Conservation (phyloP, 2,113 vertebrate species). For the Girardinichthys multiradiatus region DNA sequence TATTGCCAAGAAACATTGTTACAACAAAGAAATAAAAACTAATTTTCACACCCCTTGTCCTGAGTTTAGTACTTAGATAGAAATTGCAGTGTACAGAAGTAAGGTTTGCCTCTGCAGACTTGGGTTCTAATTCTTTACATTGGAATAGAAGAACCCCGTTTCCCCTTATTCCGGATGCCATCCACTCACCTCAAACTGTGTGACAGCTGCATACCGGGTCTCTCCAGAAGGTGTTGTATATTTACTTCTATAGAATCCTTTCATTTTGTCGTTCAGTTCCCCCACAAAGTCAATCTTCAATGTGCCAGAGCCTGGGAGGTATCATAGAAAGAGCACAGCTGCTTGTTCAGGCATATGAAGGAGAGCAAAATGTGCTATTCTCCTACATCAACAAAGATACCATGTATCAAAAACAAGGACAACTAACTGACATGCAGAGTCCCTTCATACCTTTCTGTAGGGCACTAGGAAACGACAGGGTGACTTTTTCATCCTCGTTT, state of each 20-base stretch:
- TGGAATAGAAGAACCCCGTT: too few species aligned
- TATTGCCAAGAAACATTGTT: too few species aligned
- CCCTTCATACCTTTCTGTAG: constrained; percentile 88
- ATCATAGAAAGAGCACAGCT: constrained; percentile 1
- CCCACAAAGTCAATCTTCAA: constrained; percentile 98
- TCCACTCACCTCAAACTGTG: constrained; percentile 93
- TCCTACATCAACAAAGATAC: background rate
- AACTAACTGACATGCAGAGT: background rate
- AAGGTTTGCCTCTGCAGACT: too few species aligned
- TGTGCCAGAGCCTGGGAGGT: constrained; percentile 85
- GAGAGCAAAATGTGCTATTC: background rate
- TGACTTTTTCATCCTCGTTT: constrained; percentile 98
- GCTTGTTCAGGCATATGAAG: constrained; percentile 8
- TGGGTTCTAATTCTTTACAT: too few species aligned
- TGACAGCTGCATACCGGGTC: constrained; percentile 93
- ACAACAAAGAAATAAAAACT: too few species aligned
- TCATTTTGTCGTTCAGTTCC: constrained; percentile 99
- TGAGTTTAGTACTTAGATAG: background rate
- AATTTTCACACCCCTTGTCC: background rate
- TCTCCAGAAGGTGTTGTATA: constrained; percentile 89
- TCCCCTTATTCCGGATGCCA: too few species aligned
- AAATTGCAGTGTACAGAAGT: too few species aligned
- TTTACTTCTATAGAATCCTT: constrained; percentile 98
- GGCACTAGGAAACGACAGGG: constrained; percentile 94
- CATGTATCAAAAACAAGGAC: background rate